Base-by-base conservation (phyloP, 2,797 vertebrate genomes). In the Sebastiscus tertius region DNA sequence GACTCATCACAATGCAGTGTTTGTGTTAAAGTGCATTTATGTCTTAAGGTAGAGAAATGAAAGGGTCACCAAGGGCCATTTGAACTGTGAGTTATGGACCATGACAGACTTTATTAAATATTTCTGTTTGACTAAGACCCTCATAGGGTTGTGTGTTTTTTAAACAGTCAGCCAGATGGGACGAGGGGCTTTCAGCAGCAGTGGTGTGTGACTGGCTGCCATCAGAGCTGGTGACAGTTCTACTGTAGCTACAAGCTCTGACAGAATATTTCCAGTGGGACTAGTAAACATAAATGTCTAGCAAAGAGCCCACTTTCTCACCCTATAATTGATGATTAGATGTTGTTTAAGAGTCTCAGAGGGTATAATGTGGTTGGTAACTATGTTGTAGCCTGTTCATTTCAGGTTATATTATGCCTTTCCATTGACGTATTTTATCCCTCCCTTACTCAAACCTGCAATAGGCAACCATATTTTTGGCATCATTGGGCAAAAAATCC, bases 91-190 rank as follows among this genome's bases (percentile, higher is more conserved):
- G 66, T 86, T 79, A 89, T 83, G 86, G 81, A 46, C 85, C 83
- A 27, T 89, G 87, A 84, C 86, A 88, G 79, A 83, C 54, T 80
- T 87, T 84, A 87, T 92, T 85, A 90, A 91, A 93, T 86, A 87
- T 92, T 83, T 88, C 84, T 89, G 82, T 93, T 91, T 79, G 84
- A 90, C 84, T 85, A 54, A 84, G 84, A 88, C 85, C 87, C 84
- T 81, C 79, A 88, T 78, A 33, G 79, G 86, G 26, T 77, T 82
- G 79, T 83, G 72, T 84, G 80, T 88, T 91, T 64, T 83, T 90
- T 52, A 84, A 90, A 87, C 79, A 84, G 49, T 77, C 80, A 70
- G 36, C 70, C 22, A 79, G 72, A 87, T 78, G 82, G 89, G 84
- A 83, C 71, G 18, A 34, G 58, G 64, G 56, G 80, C 84, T 93